A percentile compares a stretch with the other conserved stretches of the same genome.
These are phyloP conservation scores for Syngnathus acus DNA, from an alignment of 2,797 vertebrate genomes.

Conservation along the genomic window DNA sequence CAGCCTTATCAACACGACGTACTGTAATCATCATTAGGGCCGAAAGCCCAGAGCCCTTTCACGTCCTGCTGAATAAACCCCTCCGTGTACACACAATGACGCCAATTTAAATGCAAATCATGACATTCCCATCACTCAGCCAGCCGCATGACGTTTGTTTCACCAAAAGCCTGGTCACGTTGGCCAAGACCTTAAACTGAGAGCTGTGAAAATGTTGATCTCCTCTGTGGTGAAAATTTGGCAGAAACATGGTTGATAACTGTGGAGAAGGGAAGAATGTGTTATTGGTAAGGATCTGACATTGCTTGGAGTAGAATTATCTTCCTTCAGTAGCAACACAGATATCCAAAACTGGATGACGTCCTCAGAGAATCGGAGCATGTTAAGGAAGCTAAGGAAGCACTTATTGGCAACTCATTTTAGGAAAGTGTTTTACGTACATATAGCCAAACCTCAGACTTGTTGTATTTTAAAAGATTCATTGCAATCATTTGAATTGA, in stretches of 20 bases:
- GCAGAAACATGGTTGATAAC: not conserved
- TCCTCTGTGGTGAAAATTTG: constrained; percentile 30
- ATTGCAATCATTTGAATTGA: constrained; percentile 21
- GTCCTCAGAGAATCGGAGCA: constrained; percentile 12
- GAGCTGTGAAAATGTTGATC: constrained; percentile 46
- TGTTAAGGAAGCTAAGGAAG: constrained; percentile 9
- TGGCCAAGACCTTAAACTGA: constrained; percentile 42
- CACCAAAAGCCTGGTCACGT: constrained; percentile 35
- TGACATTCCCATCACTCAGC: constrained; percentile 69
- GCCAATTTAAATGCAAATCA: constrained; percentile 76
- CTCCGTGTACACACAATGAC: constrained; percentile 55
- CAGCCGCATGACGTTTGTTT: constrained; percentile 29
- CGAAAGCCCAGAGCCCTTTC: constrained; percentile 40
- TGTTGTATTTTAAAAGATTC: constrained; percentile 14
- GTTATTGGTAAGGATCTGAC: constrained; percentile 20
- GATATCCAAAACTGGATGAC: constrained; percentile 19
- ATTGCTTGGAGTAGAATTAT: constrained; percentile 35
- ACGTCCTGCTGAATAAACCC: constrained; percentile 46
- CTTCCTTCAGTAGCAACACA: constrained; percentile 28
- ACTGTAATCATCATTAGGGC: constrained; percentile 49
- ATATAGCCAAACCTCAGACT: constrained; percentile 31
- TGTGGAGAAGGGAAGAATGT: not conserved
- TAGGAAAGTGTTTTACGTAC: constrained; percentile 14
- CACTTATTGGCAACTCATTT: not conserved
- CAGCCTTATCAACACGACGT: constrained; percentile 47